phyloP scores from a whole-genome alignment of 37 sponge, comb jelly and placozoan species.

The Bolinopsis microptera region DNA sequence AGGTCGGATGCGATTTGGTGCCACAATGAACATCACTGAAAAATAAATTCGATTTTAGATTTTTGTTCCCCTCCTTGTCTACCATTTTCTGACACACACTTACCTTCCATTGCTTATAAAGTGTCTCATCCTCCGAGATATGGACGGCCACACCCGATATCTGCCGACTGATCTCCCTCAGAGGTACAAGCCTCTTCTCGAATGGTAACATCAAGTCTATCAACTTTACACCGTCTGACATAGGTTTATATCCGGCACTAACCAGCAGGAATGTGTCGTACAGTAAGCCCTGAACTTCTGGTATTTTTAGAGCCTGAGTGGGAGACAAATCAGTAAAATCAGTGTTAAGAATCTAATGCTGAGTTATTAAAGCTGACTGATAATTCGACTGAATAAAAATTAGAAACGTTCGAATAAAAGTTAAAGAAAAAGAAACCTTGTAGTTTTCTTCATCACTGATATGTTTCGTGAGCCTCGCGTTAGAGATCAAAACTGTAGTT shows the following conservation, averaged over 20 bases:
- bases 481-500: conserved; percentile 51
- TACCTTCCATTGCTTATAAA: conserved; percentile 41
- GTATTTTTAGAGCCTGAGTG: neutral
- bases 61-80: too few relatives aligned
- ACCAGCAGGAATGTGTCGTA: conserved; percentile 30
- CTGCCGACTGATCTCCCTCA: conserved; percentile 35
- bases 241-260: conserved; percentile 1
- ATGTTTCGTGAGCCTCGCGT: neutral
- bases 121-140: neutral
- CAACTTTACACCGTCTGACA: conserved; percentile 16
- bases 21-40: too few relatives aligned
- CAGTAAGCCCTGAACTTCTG: conserved; percentile 3
- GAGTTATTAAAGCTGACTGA: too few relatives aligned
- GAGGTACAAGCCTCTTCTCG: neutral
- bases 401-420: too few relatives aligned
- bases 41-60: too few relatives aligned
- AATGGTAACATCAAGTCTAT: neutral
- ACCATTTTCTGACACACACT: too few relatives aligned
- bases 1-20: too few relatives aligned
- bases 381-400: too few relatives aligned
- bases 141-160: neutral
- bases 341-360: too few relatives aligned
- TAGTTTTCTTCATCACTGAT: neutral
- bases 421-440: neutral
- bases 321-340: neutral